A percentile compares a stretch with the other conserved stretches of the same genome.
Evolutionary conservation across 2,797 vertebrate species (phyloP).

Genomic region (Urosaurus nigricauda): DNA sequence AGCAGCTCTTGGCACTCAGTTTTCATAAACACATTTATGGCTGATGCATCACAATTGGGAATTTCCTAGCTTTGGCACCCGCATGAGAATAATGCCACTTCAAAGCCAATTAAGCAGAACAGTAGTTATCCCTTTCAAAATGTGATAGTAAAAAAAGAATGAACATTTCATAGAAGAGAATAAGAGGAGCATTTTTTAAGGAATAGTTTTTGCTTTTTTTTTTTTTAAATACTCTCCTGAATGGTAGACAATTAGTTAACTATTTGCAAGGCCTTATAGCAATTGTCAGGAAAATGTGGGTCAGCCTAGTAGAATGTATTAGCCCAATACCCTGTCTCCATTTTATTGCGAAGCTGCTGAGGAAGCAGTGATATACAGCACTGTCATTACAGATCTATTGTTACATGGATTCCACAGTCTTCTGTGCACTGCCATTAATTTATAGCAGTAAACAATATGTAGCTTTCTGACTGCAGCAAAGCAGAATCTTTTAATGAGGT

Average conservation of each 20-base stretch:
- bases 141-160: conserved; percentile 27
- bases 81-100: conserved; percentile 11
- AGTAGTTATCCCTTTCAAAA: conserved; percentile 36
- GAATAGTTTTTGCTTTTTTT: neutral
- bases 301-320: conserved; percentile 88
- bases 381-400: conserved; percentile 90
- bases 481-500: conserved; percentile 98
- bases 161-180: conserved; percentile 50
- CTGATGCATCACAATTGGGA: conserved; percentile 38
- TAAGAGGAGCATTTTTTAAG: conserved; percentile 41
- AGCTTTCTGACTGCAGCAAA: conserved; percentile 87
- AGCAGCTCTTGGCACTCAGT: conserved; percentile 20
- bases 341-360: conserved; percentile 88
- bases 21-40: conserved; percentile 46
- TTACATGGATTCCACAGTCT: conserved; percentile 88
- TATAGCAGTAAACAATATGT: conserved; percentile 97
- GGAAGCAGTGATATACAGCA: conserved; percentile 90
- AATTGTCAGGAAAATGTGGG: conserved; percentile 89
- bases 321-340: conserved; percentile 90
- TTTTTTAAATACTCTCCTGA: neutral
- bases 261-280: conserved; percentile 75
- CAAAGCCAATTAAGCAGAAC: conserved; percentile 17
- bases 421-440: conserved; percentile 90
- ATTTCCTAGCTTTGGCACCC: conserved; percentile 44
- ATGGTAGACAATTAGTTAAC: conserved; percentile 68